Base-by-base conservation (phyloP, 2,888 invertebrate genomes). In the Diadegma fenestrale region DNA sequence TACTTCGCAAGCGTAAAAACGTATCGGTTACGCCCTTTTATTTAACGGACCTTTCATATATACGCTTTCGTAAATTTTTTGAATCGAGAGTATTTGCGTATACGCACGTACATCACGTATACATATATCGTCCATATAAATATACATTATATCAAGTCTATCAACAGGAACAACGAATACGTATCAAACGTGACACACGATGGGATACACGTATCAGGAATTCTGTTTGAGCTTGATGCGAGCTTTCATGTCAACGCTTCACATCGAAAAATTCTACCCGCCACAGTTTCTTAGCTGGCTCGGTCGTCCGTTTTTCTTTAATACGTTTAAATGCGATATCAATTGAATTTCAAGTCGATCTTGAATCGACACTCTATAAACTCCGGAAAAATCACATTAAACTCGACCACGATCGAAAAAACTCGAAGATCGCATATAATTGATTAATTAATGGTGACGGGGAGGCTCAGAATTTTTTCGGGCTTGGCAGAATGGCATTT, bases 31-130 rank as follows among this genome's bases (percentile, higher is more conserved):
- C 71, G 71, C 48, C 71, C 71, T 71, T 71, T 19, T 71, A 7
- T n/a, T 51, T n/a, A 7, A 26, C 30, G 48, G n/a, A 30, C 26
- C 45, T 30, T 30, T 33, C 51, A 30, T 19, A 45, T 51, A 30
- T 8, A 77, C 33, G 45, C 73, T 63, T 69, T 76, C 71, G 76
- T 77, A 84, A 33, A 61, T 82, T 76, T 68, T 79, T 82, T 69
- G 51, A 41, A 30, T 64, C 71, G 58, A 75, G 58, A 75, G 54
- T 76, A 80, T 76, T 80, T 43, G 51, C 63, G 17, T 33, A 22
- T 43, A 43, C 33, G 26, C 30, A 12, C 45, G 22, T 22, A 12
- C 19, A 30, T 6, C 26, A 22, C 58, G 6, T 14, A 26, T 22
- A 58, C n/a, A n/a, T 58, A 22, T 58, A 58, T 58, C 22, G 12